Conservation (phyloP, 2,113 vertebrate genomes). For the Ceyx melanurus region DNA sequence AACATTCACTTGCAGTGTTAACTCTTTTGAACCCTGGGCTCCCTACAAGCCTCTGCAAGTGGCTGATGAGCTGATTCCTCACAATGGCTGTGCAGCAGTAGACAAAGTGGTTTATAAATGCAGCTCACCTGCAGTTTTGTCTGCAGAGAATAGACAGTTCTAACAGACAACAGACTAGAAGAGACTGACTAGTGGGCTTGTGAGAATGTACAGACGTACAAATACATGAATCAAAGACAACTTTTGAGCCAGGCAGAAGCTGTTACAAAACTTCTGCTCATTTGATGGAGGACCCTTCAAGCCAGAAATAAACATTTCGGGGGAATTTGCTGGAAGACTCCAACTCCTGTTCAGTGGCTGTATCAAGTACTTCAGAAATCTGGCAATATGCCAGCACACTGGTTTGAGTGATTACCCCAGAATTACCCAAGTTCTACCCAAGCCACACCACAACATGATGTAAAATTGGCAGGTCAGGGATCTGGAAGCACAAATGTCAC, state of each 20-base stretch:
- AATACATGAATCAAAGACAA: not conserved
- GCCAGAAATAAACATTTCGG: not conserved
- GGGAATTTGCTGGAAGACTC: not conserved
- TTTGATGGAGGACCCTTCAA: not conserved
- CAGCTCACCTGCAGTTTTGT: not conserved
- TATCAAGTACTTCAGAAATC: not conserved
- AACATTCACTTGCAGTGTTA: not conserved
- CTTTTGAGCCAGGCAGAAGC: not conserved
- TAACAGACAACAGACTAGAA: no score
- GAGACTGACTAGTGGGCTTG: not conserved
- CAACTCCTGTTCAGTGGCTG: not conserved
- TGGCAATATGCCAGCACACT: not conserved
- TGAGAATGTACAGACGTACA: not conserved
- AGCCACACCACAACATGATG: not conserved
- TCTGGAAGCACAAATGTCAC: not conserved
- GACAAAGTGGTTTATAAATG: not conserved
- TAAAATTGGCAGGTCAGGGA: not conserved
- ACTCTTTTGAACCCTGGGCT: not conserved
- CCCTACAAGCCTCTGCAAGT: not conserved
- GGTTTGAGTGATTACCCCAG: not conserved
- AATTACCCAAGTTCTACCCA: not conserved
- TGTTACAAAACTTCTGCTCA: not conserved
- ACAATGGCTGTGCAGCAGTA: not conserved
- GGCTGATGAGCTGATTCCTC: not conserved
- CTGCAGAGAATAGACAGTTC: not conserved